These are phyloP conservation scores for Andrena flavipes DNA, from an alignment of 2,888 invertebrate species.

Conservation along the genomic window DNA sequence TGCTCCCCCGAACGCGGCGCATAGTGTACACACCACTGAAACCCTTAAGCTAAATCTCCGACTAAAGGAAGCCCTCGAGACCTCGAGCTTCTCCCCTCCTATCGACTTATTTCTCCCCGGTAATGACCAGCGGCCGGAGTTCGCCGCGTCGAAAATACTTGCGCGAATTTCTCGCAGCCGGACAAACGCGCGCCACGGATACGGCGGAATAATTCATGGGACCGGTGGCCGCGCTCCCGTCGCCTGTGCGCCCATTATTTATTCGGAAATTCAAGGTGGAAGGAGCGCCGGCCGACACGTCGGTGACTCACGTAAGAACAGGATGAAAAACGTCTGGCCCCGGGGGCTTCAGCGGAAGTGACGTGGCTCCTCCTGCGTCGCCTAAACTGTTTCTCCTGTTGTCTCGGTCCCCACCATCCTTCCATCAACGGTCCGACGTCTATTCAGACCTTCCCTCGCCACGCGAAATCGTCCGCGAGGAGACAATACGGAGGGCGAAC, in stretches of 20 bases:
- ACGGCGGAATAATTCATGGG: constrained; percentile 6
- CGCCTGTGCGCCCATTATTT: constrained; percentile 68
- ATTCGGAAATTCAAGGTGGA: constrained; percentile 71
- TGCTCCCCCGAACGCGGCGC: no score
- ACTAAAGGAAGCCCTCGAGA: no score
- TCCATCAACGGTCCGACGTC: constrained; percentile 29
- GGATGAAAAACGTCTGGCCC: constrained; percentile 55
- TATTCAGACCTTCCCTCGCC: constrained; percentile 29
- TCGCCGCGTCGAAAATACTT: no score
- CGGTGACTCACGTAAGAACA: constrained; percentile 53
- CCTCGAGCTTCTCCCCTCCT: no score
- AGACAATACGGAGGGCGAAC: constrained; percentile 56
- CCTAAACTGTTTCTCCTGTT: constrained; percentile 54
- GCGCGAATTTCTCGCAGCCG: neutral
- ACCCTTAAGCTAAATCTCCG: no score
- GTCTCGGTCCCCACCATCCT: constrained; percentile 44
- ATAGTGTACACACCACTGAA: no score
- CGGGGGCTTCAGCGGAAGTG: constrained; percentile 66
- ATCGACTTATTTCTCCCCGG: no score
- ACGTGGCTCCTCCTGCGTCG: constrained; percentile 65
- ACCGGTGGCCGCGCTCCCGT: neutral
- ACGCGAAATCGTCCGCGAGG: constrained; percentile 18
- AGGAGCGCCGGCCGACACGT: neutral
- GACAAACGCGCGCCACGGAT: neutral
- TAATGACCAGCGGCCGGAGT: no score